Base-by-base conservation (phyloP, 2,797 vertebrate species). In the Micrastur ruficollis region DNA sequence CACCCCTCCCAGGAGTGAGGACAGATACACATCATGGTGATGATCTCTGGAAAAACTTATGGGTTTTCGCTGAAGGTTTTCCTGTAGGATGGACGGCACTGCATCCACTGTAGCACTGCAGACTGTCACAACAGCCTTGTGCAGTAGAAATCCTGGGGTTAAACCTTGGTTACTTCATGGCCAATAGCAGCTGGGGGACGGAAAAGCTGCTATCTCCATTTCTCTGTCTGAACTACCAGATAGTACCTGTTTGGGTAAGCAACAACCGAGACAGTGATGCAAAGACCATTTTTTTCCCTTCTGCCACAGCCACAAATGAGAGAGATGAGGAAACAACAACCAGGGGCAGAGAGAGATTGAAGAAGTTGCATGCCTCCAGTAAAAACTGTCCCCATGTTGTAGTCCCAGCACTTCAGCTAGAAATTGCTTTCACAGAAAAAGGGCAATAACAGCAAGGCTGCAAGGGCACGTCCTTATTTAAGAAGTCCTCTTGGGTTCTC, bases 11-110 rank as follows among this genome's bases (percentile, higher is more conserved):
- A 8, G 36, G 20, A 63, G 14, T 2, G 29, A 50, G 20, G 26
- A 19, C 3, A 19, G 83, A 38, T 1, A 11, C 19, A 34, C 16
- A 12, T 32, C 74, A 59, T 15, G 34, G 44, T 53, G 63, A 2
- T 26, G 12, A 40, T 23, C 8, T 23, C 49, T 6, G 12, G 29
- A 36, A 50, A 42, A 73, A 11, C 14, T 14, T 1, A 3, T 0
- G 5, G 32, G 4, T 10, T 49, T 67, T n/a, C 53, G 18, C 65
- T 70, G 71, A 14, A 38, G 17, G 4, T 50, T 81, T 32, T 16
- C 38, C 61, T 89, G n/a, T 9, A 49, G 63, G 38, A 23, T 44
- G 44, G 44, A 44, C 44, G 18, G 18, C 44, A 44, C 44, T 44
- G 44, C 44, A 44, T 44, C 44, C 44, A 44, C 17, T 18, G 4